phyloP scores from a whole-genome alignment of 1,140 invertebrate genomes.

The Notospermus geniculatus region DNA sequence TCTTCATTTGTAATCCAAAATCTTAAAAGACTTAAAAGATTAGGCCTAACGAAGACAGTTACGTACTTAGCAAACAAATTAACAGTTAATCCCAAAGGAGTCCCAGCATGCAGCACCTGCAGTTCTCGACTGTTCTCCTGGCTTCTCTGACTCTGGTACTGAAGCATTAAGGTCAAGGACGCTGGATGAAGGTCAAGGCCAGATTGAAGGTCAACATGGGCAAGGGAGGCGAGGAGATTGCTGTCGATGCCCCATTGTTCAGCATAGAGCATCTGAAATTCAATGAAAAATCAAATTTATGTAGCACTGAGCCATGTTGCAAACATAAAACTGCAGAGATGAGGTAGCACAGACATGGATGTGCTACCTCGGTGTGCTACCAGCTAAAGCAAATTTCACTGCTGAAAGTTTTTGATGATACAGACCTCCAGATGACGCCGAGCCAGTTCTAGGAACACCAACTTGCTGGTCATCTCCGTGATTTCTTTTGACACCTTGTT shows the following conservation, averaged over 20 bases:
- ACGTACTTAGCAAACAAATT: slow-evolving; percentile 50
- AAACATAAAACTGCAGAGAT: too few relatives aligned
- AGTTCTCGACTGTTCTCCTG: slow-evolving; percentile 31
- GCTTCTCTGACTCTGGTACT: slow-evolving; percentile 40
- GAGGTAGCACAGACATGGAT: too few relatives aligned
- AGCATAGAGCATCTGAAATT: slow-evolving; percentile 42
- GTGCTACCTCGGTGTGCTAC: too few relatives aligned
- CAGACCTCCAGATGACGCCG: slow-evolving; percentile 45
- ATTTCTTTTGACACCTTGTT: slow-evolving; percentile 43
- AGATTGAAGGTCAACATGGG: slow-evolving; percentile 19
- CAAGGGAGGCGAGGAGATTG: slow-evolving; percentile 37
- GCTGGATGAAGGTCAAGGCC: slow-evolving; percentile 32
- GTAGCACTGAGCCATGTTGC: too few relatives aligned
- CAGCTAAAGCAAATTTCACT: too few relatives aligned
- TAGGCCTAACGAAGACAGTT: too few relatives aligned
- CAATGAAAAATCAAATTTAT: background rate
- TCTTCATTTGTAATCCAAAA: too few relatives aligned
- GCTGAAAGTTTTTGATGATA: too few relatives aligned
- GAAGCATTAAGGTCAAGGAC: slow-evolving; percentile 37
- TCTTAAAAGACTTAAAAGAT: too few relatives aligned
- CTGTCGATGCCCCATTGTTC: slow-evolving; percentile 41
- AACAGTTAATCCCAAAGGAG: slow-evolving; percentile 41
- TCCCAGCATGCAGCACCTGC: slow-evolving; percentile 44
- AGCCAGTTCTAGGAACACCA: slow-evolving; percentile 39
- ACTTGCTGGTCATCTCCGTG: slow-evolving; percentile 41